A percentile compares a stretch with the other conserved stretches of the same genome.
phyloP scores from a whole-genome alignment of 1,140 invertebrate genomes.

The Sesamia nonagrioides region DNA sequence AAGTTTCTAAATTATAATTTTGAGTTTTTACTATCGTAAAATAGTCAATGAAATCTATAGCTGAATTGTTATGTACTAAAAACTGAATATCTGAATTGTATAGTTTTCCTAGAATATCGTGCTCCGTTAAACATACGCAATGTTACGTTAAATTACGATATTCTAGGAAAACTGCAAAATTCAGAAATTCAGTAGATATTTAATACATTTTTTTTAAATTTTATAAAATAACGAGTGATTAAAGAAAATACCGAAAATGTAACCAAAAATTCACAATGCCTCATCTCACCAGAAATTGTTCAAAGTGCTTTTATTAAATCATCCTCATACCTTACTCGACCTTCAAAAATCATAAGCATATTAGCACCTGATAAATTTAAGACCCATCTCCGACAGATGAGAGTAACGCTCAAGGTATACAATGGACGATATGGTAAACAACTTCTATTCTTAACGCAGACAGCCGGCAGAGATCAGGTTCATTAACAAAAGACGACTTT shows the following conservation, averaged over 20 bases:
- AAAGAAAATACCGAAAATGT: no score
- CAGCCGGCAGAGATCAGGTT: constrained; percentile 69
- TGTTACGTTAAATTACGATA: no score
- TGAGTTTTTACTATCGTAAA: neutral
- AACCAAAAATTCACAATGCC: no score
- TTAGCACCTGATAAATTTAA: constrained; percentile 75
- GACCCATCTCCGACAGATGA: constrained; percentile 65
- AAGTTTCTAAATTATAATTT: neutral
- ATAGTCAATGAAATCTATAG: neutral
- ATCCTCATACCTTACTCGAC: constrained; percentile 49
- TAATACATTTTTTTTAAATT: no score
- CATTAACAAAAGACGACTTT: constrained; percentile 71
- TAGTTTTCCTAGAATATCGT: no score
- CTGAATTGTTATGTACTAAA: no score
- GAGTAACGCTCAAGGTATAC: constrained; percentile 70
- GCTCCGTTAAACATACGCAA: no score
- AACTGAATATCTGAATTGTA: neutral
- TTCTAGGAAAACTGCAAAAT: no score
- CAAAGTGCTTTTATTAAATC: constrained; percentile 27
- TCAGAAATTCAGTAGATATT: no score
- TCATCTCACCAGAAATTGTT: constrained; percentile 1
- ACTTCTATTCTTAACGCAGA: constrained; percentile 69
- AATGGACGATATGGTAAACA: constrained; percentile 72
- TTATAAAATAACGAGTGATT: no score
- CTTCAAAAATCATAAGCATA: constrained; percentile 52